These are phyloP conservation scores for Dryococelus australis DNA, from an alignment of 2,888 invertebrate genomes.

Conservation along the genomic window DNA sequence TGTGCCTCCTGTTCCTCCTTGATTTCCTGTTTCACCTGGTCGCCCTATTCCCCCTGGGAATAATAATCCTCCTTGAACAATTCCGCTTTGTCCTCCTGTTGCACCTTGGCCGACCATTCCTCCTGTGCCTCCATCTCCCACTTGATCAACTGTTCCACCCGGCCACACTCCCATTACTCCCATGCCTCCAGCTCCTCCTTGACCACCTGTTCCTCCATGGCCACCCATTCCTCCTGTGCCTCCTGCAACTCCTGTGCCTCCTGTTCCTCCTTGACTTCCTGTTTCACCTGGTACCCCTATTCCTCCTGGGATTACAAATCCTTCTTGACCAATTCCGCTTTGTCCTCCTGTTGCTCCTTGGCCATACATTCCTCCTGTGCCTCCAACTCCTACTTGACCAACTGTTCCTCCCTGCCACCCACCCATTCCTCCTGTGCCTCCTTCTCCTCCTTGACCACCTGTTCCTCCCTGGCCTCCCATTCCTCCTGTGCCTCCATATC, in stretches of 20 bases:
- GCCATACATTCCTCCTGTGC: background rate
- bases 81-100: constrained; percentile 38
- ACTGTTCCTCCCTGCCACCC: background rate
- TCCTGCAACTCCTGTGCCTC: constrained; percentile 45
- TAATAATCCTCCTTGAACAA: constrained; percentile 47
- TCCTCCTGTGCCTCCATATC: constrained; percentile 49
- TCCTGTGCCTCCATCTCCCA: constrained; percentile 47
- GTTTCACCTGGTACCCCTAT: constrained; percentile 35
- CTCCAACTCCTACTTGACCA: constrained; percentile 16
- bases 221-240: constrained; percentile 46
- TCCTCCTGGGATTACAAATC: constrained; percentile 50
- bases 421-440: constrained; percentile 49
- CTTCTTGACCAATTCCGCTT: background rate
- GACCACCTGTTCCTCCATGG: constrained; percentile 54
- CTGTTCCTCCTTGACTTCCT: background rate
- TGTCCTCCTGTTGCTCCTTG: background rate
- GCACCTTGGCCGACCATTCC: constrained; percentile 48
- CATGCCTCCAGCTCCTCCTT: constrained; percentile 50
- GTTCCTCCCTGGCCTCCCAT: constrained; percentile 51
- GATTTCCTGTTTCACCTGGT: constrained; percentile 46
- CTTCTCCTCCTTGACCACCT: constrained; percentile 48
- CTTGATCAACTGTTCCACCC: constrained; percentile 48
- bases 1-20: constrained; percentile 45
- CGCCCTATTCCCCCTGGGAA: constrained; percentile 41
- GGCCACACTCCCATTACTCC: no score